Base-by-base conservation (phyloP, 2,888 invertebrate species). In the Cryptosula pallasiana region DNA sequence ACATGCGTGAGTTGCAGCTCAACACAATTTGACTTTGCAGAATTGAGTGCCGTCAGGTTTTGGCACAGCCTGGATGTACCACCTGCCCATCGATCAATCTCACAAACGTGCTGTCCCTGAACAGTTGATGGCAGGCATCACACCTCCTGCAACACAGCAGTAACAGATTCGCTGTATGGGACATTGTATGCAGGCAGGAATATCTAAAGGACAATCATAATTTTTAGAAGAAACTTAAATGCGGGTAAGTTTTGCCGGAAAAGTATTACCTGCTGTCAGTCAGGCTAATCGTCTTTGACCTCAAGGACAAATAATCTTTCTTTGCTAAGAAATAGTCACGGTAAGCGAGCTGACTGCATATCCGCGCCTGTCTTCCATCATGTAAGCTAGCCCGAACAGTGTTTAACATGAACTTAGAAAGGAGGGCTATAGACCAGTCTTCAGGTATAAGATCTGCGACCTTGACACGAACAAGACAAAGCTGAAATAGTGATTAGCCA, bases 341-440 rank as follows among this genome's bases (percentile, higher is more conserved):
- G 45, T 84, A 77, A 1, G 85, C 81, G 78, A 86, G 80, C 79
- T 83, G 83, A 32, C 82, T 78, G 74, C 85, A 82, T 13, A 86
- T 78, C 35, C 82, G 78, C 3, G 80, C 81, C 71, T 77, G 82
- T 16, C 84, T 78, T 72, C 83, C 80, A 71, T 78, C 76, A 75
- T 86, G 83, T 74, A 86, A 77, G 72, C 83, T 83, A 35, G 79
- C 80, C 1, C 86, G 79, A 2, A 86, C 78, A 1, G 86, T 82
- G 55, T 82, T 80, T 29, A 79, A 79, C 36, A 87, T 77, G 76
- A 87, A 86, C 71, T 83, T 81, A 3, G 84, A 82, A 70, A 87
- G 75, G 23, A 85, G 78, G 58, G 83, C 81, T 2, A 87, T 78
- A 1, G 86, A 85, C 86, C 86, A 87, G 70, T 82, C 80, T 54